Conservation (phyloP, 2,888 invertebrate species). For the Mayetiola destructor region DNA sequence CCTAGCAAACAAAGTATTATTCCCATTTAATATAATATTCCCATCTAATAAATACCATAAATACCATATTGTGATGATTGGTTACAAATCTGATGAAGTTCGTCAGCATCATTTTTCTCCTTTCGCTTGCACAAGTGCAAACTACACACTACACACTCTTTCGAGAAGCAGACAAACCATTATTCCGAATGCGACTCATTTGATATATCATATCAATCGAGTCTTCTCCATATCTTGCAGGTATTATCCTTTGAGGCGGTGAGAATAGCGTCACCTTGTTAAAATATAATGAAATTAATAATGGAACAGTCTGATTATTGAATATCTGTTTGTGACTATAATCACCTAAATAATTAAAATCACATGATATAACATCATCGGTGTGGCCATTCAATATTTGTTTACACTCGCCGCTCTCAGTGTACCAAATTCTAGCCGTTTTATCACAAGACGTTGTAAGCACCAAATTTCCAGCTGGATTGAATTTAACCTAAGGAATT, state of each 20-base stretch:
- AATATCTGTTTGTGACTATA: not conserved
- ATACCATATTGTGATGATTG: too few species aligned
- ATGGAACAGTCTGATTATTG: not conserved
- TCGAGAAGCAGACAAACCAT: not conserved
- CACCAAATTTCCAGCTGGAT: conserved; percentile 57
- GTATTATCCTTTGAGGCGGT: conserved; percentile 75
- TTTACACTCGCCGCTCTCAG: conserved; percentile 48
- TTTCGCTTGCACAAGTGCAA: too few species aligned
- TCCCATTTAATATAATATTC: too few species aligned
- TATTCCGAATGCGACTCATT: not conserved
- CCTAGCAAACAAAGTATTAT: too few species aligned
- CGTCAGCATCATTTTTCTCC: too few species aligned
- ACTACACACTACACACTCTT: too few species aligned
- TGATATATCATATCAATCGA: conserved; percentile 44
- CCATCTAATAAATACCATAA: too few species aligned
- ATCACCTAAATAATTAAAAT: conserved; percentile 55
- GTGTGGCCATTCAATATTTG: conserved; percentile 63
- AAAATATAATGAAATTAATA: not conserved
- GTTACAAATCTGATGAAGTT: too few species aligned
- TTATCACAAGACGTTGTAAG: conserved; percentile 64
- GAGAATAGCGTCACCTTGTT: conserved; percentile 37
- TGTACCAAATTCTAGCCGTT: conserved; percentile 55
- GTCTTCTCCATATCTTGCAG: conserved; percentile 65
- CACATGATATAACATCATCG: conserved; percentile 69
- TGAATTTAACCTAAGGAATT: conserved; percentile 65